Percentiles rank a stretch among this genome's conserved stretches.
Evolutionary conservation across 1,140 invertebrate species (phyloP).

Genomic region (Danaus plexippus): DNA sequence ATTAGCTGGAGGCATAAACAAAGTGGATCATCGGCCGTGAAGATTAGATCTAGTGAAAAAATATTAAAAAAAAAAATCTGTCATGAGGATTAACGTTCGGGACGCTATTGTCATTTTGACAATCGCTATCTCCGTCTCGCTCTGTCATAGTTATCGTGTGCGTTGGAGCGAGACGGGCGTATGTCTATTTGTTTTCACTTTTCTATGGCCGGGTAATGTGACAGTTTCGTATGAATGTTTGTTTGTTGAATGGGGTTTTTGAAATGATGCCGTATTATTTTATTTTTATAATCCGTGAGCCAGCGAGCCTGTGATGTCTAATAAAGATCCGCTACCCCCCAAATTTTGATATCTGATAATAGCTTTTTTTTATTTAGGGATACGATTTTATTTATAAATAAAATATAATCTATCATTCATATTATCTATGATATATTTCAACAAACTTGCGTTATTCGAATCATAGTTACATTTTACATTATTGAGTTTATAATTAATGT

Average conservation of each 20-base stretch:
- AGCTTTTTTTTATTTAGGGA: slow-evolving; percentile 18
- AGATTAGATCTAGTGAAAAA: slow-evolving; percentile 53
- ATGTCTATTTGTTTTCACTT: slow-evolving; percentile 63
- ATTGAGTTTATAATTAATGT: too few relatives aligned
- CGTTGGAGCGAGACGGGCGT: slow-evolving; percentile 39
- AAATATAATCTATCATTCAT: too few relatives aligned
- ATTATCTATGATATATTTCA: too few relatives aligned
- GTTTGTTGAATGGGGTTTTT: slow-evolving; percentile 58
- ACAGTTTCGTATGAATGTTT: slow-evolving; percentile 67
- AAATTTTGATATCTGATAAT: slow-evolving; percentile 19
- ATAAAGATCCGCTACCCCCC: slow-evolving; percentile 28
- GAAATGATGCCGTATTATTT: slow-evolving; percentile 54
- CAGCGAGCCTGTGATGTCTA: slow-evolving; percentile 37
- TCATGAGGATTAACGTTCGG: slow-evolving; percentile 57
- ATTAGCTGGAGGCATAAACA: slow-evolving; percentile 63
- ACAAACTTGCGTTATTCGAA: too few relatives aligned
- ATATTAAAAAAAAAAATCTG: slow-evolving; percentile 49
- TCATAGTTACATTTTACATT: too few relatives aligned
- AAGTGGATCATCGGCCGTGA: slow-evolving; percentile 54
- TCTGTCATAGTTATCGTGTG: slow-evolving; percentile 21
- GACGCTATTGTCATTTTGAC: slow-evolving; percentile 59
- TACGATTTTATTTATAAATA: too few relatives aligned
- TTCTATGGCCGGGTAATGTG: slow-evolving; percentile 63
- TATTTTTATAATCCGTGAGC: slow-evolving; percentile 55
- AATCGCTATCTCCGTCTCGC: slow-evolving; percentile 54